Conservation (phyloP, 2,888 invertebrate genomes). For the Hydrotaea diabolus region DNA sequence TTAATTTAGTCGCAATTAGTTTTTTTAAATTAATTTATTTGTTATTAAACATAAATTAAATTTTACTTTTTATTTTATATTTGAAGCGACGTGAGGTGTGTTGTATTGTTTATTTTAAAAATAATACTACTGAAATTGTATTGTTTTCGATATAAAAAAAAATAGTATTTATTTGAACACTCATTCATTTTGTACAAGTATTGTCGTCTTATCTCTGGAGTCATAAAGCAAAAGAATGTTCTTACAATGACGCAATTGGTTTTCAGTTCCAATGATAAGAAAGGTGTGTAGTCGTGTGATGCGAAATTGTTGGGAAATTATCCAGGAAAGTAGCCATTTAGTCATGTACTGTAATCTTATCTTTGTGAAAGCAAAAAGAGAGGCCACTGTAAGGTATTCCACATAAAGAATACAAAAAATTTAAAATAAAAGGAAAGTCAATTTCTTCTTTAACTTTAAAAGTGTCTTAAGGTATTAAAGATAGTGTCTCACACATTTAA, state of each 20-base stretch:
- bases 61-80: background rate
- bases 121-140: slow-evolving; percentile 27
- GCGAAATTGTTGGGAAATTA: too few relatives aligned
- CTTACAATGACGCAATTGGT: slow-evolving; percentile 57
- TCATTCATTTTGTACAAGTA: slow-evolving; percentile 4
- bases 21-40: background rate
- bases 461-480: too few relatives aligned
- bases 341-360: slow-evolving; percentile 40
- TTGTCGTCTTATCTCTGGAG: slow-evolving; percentile 43
- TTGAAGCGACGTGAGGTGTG: slow-evolving; percentile 3
- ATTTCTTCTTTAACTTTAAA: too few relatives aligned
- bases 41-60: background rate
- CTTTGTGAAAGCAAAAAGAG: background rate
- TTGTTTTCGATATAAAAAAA: background rate
- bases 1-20: background rate
- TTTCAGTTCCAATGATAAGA: slow-evolving; percentile 43
- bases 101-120: slow-evolving; percentile 49
- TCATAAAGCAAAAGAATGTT: background rate
- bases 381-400: background rate
- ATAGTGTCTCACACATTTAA: too few relatives aligned
- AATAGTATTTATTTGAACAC: slow-evolving; percentile 13
- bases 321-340: too few relatives aligned
- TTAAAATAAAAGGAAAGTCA: too few relatives aligned
- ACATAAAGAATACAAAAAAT: too few relatives aligned
- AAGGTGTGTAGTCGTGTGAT: background rate